Base-by-base conservation (phyloP, 2,113 vertebrate species). In the Larimichthys crocea region DNA sequence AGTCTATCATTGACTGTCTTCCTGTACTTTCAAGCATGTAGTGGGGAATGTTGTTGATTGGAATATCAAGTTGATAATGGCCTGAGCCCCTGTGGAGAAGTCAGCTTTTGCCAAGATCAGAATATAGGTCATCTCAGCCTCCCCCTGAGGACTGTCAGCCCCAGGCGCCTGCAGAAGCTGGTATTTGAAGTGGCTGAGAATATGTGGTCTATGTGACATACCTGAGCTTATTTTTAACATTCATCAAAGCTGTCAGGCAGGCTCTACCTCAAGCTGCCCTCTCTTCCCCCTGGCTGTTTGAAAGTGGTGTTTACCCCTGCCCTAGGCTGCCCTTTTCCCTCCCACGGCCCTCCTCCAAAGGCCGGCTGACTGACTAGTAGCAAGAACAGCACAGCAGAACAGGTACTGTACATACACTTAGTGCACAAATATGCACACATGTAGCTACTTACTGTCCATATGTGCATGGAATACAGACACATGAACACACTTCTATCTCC, bases 61-160 rank as follows among this genome's bases (percentile, higher is more conserved):
- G 71, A 87, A 74, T 57, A 88, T 91, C 83, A 88, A 85, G 75
- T 76, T 88, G 87, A 88, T 84, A 91, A 81, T 63, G 65, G 79
- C 83, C 61, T 56, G 48, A 79, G 57, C 82, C 76, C 91, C 90
- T 89, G 87, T 80, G 50, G 87, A 86, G 81, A 93, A 88, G 55
- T 57, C 78, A 70, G 81, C 31, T 79, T 87, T 88, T 93, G 84
- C 91, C 91, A 93, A 88, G 87, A 88, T 79, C 85, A 83, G 86
- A 94, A 93, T 93, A 91, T 92, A 93, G 92, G 94, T 94, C 90
- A 94, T 82, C 80, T 74, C 42, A 82, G 79, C 81, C 92, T 87
- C 84, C 86, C 84, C 74, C 61, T 42, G 84, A 85, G 68, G 80
- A 73, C 62, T 53, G 70, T 74, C n/a, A 22, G 80, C 83, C 74